These are phyloP conservation scores for Drosophila hydei DNA, from an alignment of 1,140 invertebrate species.

Conservation along the genomic window DNA sequence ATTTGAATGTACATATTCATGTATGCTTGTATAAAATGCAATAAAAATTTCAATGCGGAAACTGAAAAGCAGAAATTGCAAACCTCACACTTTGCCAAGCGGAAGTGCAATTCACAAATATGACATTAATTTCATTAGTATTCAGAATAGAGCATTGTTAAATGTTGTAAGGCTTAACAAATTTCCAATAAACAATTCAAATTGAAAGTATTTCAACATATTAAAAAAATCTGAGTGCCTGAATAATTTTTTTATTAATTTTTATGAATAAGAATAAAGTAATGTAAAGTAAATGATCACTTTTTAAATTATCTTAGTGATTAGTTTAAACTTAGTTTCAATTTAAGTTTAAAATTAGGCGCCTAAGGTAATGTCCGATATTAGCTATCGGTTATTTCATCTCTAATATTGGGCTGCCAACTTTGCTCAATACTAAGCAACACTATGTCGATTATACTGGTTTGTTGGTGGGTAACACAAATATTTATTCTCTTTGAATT, in stretches of 20 bases:
- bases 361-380: background rate
- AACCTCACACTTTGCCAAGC: conserved; percentile 2
- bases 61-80: conserved; percentile 6
- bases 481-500: too few species aligned
- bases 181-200: background rate
- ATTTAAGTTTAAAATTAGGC: background rate
- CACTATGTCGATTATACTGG: background rate
- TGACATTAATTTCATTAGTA: conserved; percentile 17
- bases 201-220: too few species aligned
- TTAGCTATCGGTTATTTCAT: background rate
- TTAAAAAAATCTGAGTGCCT: too few species aligned
- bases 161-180: background rate
- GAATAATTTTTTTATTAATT: too few species aligned
- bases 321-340: background rate
- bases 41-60: conserved; percentile 48
- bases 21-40: conserved; percentile 3
- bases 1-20: conserved; percentile 11
- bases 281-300: background rate
- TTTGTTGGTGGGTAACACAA: background rate
- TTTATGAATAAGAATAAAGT: background rate
- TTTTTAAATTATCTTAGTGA: too few species aligned
- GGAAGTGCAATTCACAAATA: conserved; percentile 30
- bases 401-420: background rate
- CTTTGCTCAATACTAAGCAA: background rate
- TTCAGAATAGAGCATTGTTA: background rate